Evolutionary conservation across 2,797 vertebrate species (phyloP).

Genomic region (Morelia viridis): DNA sequence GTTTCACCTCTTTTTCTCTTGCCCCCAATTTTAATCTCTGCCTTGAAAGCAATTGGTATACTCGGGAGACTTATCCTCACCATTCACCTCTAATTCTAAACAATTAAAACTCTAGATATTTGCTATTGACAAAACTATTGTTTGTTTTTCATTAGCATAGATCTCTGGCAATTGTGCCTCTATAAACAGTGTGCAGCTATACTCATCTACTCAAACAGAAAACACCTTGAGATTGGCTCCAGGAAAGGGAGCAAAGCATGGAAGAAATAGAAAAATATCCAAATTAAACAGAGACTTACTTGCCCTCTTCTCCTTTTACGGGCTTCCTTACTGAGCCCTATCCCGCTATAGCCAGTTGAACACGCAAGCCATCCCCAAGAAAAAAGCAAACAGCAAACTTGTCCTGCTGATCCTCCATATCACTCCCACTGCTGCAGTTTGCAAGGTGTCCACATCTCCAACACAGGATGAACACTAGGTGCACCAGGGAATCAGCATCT

Average conservation of each 20-base stretch:
- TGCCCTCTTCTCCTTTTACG: neutral
- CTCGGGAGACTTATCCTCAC: no score
- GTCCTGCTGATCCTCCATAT: no score
- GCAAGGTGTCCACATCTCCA: no score
- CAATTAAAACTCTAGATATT: neutral
- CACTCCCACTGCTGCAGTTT: no score
- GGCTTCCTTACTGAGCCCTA: neutral
- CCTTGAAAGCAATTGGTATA: neutral
- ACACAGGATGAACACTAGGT: no score
- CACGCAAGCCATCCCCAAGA: no score
- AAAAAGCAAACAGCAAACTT: no score
- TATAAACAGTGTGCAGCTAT: neutral
- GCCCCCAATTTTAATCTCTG: neutral
- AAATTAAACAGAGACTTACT: neutral
- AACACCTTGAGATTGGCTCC: neutral
- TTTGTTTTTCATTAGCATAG: neutral
- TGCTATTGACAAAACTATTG: neutral
- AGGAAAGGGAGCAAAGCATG: neutral
- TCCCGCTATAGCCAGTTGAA: neutral
- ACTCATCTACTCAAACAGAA: neutral
- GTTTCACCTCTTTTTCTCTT: neutral
- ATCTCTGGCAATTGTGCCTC: neutral
- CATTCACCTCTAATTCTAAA: neutral
- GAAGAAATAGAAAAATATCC: neutral
- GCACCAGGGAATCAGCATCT: no score